These are phyloP conservation scores for Chymomyza caudatula DNA, from an alignment of 2,888 invertebrate genomes.

Conservation along the genomic window DNA sequence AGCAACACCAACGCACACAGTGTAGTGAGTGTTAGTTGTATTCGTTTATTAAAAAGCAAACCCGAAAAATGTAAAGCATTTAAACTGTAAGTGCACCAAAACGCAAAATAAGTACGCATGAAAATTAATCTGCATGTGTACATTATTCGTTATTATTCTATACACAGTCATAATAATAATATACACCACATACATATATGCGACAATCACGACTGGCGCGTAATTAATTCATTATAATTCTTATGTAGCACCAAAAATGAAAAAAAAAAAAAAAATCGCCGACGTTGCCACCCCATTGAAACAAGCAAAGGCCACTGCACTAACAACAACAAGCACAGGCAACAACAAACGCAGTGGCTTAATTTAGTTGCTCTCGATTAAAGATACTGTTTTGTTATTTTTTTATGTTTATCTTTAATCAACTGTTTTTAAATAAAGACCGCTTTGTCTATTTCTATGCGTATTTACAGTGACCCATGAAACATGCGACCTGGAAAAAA, in stretches of 20 bases:
- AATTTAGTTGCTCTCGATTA: conserved; percentile 1
- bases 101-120: background rate
- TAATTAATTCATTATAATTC: background rate
- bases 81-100: conserved; percentile 35
- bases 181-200: too few species aligned
- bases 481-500: conserved; percentile 76
- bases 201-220: background rate
- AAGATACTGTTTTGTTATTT: background rate
- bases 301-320: background rate
- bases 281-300: background rate
- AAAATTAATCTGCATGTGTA: background rate
- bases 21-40: conserved; percentile 10
- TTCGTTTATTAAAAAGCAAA: background rate
- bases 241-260: background rate
- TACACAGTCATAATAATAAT: background rate
- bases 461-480: conserved; percentile 49
- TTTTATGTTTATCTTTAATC: conserved; percentile 6
- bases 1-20: background rate
- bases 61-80: conserved; percentile 1
- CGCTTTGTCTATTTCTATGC: background rate
- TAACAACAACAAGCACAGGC: background rate
- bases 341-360: background rate
- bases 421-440: background rate
- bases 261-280: background rate
- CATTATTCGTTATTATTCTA: background rate